phyloP scores from a whole-genome alignment of 2,113 vertebrate species.

The Corynorhinus townsendii region DNA sequence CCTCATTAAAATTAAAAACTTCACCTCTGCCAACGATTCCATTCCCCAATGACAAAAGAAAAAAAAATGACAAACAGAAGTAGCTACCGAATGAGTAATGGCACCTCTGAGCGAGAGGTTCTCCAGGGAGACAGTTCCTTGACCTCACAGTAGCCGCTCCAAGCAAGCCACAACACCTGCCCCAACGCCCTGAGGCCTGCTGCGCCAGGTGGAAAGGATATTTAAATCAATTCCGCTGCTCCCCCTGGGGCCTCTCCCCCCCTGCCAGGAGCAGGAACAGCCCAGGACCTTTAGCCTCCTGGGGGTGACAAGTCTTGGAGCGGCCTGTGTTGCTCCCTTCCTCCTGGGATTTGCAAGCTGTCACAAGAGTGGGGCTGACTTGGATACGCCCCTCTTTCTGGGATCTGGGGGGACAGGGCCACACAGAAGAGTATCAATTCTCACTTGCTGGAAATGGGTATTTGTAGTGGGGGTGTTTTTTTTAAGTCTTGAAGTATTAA shows the following conservation, averaged over 20 bases:
- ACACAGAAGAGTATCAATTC: not conserved
- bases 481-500: not conserved
- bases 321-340: not conserved
- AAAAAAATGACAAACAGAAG: not conserved
- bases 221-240: not conserved
- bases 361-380: not conserved
- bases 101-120: not conserved
- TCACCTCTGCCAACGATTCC: not conserved
- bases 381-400: not conserved
- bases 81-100: not conserved
- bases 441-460: not conserved
- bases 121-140: not conserved
- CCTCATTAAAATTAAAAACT: not conserved
- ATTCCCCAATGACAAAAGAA: not conserved
- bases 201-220: not conserved
- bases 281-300: not conserved
- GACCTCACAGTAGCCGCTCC: not conserved
- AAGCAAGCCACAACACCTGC: not conserved
- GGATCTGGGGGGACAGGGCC: not conserved
- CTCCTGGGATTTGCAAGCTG: not conserved
- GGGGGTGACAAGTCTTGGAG: not conserved
- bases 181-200: not conserved
- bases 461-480: not conserved
- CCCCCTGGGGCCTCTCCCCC: not conserved
- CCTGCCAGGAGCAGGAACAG: not conserved